Percentiles rank a stretch among this genome's conserved stretches.
phyloP scores from a whole-genome alignment of 2,888 invertebrate genomes.

The Tachina fera region DNA sequence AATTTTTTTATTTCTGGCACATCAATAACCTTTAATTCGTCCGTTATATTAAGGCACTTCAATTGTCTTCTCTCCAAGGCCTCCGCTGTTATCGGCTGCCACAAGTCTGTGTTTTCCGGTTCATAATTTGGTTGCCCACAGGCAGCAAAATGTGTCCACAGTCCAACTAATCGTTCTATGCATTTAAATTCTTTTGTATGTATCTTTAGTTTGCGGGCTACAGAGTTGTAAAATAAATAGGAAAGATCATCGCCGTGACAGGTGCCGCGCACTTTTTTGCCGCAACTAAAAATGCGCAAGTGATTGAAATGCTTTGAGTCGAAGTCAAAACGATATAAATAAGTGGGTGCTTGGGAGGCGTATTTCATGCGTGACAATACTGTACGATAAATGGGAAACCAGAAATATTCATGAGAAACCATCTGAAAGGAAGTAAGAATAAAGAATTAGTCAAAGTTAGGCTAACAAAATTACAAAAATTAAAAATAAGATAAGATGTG shows the following conservation, averaged over 20 bases:
- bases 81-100: slow-evolving; percentile 77
- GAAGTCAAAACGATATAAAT: slow-evolving; percentile 82
- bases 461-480: too few species aligned
- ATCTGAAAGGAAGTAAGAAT: slow-evolving; percentile 75
- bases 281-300: slow-evolving; percentile 81
- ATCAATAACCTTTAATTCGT: slow-evolving; percentile 80
- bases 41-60: slow-evolving; percentile 82
- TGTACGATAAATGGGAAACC: slow-evolving; percentile 82
- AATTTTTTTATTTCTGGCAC: slow-evolving; percentile 80
- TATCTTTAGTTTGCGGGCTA: slow-evolving; percentile 78
- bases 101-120: slow-evolving; percentile 76
- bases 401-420: slow-evolving; percentile 82
- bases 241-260: slow-evolving; percentile 83
- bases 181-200: slow-evolving; percentile 81
- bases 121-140: slow-evolving; percentile 80
- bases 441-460: too few species aligned
- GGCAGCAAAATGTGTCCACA: slow-evolving; percentile 81
- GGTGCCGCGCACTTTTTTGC: slow-evolving; percentile 81
- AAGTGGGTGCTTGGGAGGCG: slow-evolving; percentile 79
- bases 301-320: slow-evolving; percentile 83
- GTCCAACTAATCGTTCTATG: slow-evolving; percentile 80
- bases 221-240: slow-evolving; percentile 81
- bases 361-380: slow-evolving; percentile 79
- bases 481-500: too few species aligned
- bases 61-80: slow-evolving; percentile 77